phyloP scores from a whole-genome alignment of 1,140 invertebrate species.

The Drosophila melanica region DNA sequence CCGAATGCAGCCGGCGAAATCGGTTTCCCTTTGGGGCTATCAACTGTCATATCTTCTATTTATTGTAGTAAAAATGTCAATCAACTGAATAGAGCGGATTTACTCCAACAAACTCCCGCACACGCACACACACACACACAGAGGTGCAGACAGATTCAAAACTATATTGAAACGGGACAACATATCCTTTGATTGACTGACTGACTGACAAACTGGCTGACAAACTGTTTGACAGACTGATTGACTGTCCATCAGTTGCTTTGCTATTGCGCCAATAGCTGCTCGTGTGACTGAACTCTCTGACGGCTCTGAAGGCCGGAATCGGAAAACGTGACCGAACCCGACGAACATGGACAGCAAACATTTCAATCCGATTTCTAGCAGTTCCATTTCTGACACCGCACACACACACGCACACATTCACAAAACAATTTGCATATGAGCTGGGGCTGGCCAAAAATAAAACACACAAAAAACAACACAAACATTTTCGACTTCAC shows the following conservation, averaged over 20 bases:
- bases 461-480: slow-evolving; percentile 43
- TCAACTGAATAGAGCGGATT: slow-evolving; percentile 65
- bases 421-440: slow-evolving; percentile 71
- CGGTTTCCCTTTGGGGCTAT: not conserved
- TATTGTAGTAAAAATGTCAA: slow-evolving; percentile 77
- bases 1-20: not conserved
- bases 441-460: slow-evolving; percentile 47
- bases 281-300: slow-evolving; percentile 66
- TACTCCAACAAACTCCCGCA: slow-evolving; percentile 22
- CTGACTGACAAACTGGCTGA: slow-evolving; percentile 63
- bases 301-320: slow-evolving; percentile 31
- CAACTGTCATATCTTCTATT: slow-evolving; percentile 34
- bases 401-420: slow-evolving; percentile 35
- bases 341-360: slow-evolving; percentile 70
- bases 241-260: slow-evolving; percentile 48
- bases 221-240: slow-evolving; percentile 46
- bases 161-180: slow-evolving; percentile 57
- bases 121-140: not conserved
- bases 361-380: slow-evolving; percentile 81
- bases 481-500: slow-evolving; percentile 61
- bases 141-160: slow-evolving; percentile 62
- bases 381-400: slow-evolving; percentile 65
- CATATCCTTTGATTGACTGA: slow-evolving; percentile 53
- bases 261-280: slow-evolving; percentile 15
- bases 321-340: slow-evolving; percentile 62